Evolutionary conservation across 2,888 invertebrate genomes (phyloP), one percentile per base, ranked within the genome.

Genomic region (Melinopterus prodromus): DNA sequence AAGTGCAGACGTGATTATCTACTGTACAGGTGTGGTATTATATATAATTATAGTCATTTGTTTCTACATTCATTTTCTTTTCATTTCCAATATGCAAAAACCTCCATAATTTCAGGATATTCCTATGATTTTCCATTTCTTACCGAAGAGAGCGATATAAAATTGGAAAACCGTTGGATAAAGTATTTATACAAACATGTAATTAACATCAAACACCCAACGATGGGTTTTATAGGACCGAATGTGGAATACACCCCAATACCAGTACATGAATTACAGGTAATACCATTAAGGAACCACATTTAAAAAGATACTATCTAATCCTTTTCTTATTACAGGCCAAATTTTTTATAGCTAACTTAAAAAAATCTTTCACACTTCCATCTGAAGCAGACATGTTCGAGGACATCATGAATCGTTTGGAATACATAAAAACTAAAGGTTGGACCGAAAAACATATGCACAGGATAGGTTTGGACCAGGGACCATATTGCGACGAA

Each of bases 161-260:
- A 88, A 26, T 94, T 96, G 4, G 93, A 95, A 75, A 93, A 95
- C 80, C 96, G 96, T 87, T 94, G 93, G 90, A 94, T 98, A 15
- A 93, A 93, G 84, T 94, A 95, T 0, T 91, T 98, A 0, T 97
- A 96, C 91, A 96, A 97, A 86, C 97, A 98, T 87, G 89, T 97
- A 78, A 92, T 98, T 69, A 95, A 97, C 87, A 94, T 95, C 76
- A 91, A 93, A 81, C 93, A 94, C 85, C 96, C 97, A 0, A 92
- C 93, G 14, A 93, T 98, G 92, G 94, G 94, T 79, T 93, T 98
- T 83, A 92, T 98, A 82, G 98, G 98, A 0, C 90, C 37, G n/a
- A 74, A 36, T n/a, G 35, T 35, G 98, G 37, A 95, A 96, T 0
- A 96, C 0, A 95, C 95, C 87, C 95, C 97, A 0, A 96, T 97